phyloP scores from a whole-genome alignment of 2,797 vertebrate genomes.

The Lutra lutra region DNA sequence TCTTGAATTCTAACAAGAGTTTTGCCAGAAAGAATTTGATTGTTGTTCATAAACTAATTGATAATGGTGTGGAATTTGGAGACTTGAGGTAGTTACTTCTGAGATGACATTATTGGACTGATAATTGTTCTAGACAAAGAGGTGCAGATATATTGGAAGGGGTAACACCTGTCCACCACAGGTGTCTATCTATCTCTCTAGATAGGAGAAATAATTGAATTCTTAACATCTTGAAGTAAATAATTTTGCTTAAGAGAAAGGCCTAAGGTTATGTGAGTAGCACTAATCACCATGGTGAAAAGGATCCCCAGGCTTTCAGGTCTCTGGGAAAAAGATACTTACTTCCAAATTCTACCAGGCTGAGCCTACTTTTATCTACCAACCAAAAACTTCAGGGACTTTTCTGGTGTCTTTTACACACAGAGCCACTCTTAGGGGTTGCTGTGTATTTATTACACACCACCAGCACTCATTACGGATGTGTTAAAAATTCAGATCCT shows the following conservation, averaged over 20 bases:
- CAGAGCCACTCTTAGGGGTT: constrained; percentile 34
- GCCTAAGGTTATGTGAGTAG: background rate
- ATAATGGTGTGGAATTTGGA: background rate
- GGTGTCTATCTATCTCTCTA: background rate
- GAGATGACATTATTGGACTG: background rate
- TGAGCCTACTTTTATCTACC: background rate
- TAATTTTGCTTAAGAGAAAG: background rate
- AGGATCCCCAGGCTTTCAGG: background rate
- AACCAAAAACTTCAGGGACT: background rate
- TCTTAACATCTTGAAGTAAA: background rate
- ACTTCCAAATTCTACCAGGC: background rate
- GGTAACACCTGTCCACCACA: background rate
- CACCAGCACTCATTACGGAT: constrained; percentile 73
- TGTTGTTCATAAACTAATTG: background rate
- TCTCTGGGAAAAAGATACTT: background rate
- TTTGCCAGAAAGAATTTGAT: background rate
- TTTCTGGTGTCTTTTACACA: constrained; percentile 34
- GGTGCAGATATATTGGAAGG: background rate
- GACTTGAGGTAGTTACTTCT: background rate
- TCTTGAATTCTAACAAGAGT: background rate
- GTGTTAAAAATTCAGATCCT: constrained; percentile 82
- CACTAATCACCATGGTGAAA: background rate
- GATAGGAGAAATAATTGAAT: background rate
- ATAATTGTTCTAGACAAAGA: background rate
- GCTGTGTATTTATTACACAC: constrained; percentile 77